These are phyloP conservation scores for Montipora sp. DNA, from an alignment of 64 coral and sea anemone species.

Conservation along the genomic window DNA sequence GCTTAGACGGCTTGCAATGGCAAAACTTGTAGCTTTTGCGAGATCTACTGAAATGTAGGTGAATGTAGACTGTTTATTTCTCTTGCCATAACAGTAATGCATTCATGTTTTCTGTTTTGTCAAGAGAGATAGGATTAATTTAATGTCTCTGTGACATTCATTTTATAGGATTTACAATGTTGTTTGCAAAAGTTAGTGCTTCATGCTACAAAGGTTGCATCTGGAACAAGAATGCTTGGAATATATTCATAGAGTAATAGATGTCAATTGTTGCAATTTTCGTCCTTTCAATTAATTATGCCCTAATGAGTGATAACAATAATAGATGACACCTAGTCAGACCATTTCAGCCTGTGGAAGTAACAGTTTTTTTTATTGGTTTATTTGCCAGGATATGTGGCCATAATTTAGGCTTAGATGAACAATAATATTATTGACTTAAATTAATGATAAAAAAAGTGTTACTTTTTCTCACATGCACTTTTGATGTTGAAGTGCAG, in stretches of 20 bases:
- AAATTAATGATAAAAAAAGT: background rate
- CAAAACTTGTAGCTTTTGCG: background rate
- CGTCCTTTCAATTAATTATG: constrained; percentile 1
- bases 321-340: background rate
- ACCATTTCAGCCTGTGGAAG: background rate
- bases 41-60: background rate
- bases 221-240: background rate
- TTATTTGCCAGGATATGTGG: background rate
- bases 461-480: background rate
- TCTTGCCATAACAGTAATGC: background rate
- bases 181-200: background rate
- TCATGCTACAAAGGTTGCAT: background rate
- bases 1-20: background rate
- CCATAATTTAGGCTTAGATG: background rate
- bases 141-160: constrained; percentile 9
- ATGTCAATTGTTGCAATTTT: constrained; percentile 49
- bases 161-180: constrained; percentile 48
- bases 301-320: constrained; percentile 27
- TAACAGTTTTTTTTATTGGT: background rate
- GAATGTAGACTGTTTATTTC: background rate
- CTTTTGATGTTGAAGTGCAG: background rate
- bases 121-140: constrained; percentile 27
- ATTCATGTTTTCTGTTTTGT: background rate
- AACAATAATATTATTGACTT: background rate
- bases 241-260: background rate